Evolutionary conservation across 2,113 vertebrate genomes (phyloP), one percentile per base, ranked within the genome.

Genomic region (Alces alces): DNA sequence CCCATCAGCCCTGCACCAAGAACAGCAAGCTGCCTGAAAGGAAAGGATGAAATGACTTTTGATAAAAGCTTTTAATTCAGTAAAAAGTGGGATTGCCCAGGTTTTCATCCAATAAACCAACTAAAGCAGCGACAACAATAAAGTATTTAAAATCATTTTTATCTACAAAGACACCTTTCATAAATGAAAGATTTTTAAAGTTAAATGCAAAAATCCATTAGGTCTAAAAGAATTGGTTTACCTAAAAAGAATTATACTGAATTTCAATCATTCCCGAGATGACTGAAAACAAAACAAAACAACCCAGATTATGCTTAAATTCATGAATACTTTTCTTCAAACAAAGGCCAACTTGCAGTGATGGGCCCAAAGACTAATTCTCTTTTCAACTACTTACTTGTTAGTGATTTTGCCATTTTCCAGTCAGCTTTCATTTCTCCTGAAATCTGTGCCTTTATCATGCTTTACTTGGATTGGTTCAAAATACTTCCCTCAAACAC

Each of bases 1-100:
- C 99, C 99, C 99, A 99, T 99, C 54, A 99, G 99, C 82, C 99
- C 99, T 2, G 99, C 99, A 82, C 99, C 99, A 98, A 99, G 98
- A 98, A 99, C 97, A 0, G 99, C 99, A 54, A 99, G 98, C 1
- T 98, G 99, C 98, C 99, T 99, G 94, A 25, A 92, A 57, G 84
- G 47, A 95, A 79, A 91, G 9, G 43, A 92, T 0, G 33, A 58
- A 39, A 84, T 12, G 47, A 55, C n/a, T 79, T 96, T 16, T 43
- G 55, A 39, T 57, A 61, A 94, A 28, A 58, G 54, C 33, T 57
- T 61, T 57, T 28, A 58, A 45, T 85, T 92, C 36, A 52, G 64
- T 87, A 50, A 30, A 70, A 83, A n/a, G 43, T 25, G 43, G n/a
- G 45, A 39, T 0, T 11, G 7, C 30, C 76, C 28, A 89, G 17